Percentiles rank a stretch among this genome's conserved stretches.
These are phyloP conservation scores for Bombus ignitus DNA, from an alignment of 1,140 invertebrate genomes.

Conservation along the genomic window DNA sequence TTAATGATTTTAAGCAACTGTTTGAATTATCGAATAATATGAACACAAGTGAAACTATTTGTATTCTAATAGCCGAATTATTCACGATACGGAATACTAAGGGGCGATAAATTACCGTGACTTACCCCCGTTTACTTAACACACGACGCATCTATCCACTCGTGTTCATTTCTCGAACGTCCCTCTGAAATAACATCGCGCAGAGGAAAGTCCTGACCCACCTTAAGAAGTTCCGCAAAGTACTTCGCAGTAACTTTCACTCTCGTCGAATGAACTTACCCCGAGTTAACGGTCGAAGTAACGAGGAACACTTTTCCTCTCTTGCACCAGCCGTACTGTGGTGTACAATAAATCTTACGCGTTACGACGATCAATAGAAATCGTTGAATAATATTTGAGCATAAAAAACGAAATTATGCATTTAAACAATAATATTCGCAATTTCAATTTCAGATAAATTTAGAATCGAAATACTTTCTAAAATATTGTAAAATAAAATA, in stretches of 20 bases:
- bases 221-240: conserved; percentile 71
- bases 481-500: not conserved
- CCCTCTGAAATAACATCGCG: conserved; percentile 70
- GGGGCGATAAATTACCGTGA: conserved; percentile 54
- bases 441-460: not conserved
- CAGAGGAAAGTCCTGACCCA: conserved; percentile 68
- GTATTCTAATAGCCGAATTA: not conserved
- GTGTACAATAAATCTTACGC: conserved; percentile 11
- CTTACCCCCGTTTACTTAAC: conserved; percentile 37
- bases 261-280: conserved; percentile 68
- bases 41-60: not conserved
- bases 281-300: conserved; percentile 69
- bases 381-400: not conserved
- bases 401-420: not conserved
- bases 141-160: conserved; percentile 40
- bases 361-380: not conserved
- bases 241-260: conserved; percentile 71
- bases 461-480: not conserved
- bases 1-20: not conserved
- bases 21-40: not conserved
- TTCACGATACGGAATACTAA: not conserved
- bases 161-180: conserved; percentile 59
- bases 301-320: conserved; percentile 70
- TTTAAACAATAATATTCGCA: not conserved
- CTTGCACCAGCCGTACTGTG: not conserved